phyloP scores from a whole-genome alignment of 2,888 invertebrate genomes.

The Eupithecia subumbrata region DNA sequence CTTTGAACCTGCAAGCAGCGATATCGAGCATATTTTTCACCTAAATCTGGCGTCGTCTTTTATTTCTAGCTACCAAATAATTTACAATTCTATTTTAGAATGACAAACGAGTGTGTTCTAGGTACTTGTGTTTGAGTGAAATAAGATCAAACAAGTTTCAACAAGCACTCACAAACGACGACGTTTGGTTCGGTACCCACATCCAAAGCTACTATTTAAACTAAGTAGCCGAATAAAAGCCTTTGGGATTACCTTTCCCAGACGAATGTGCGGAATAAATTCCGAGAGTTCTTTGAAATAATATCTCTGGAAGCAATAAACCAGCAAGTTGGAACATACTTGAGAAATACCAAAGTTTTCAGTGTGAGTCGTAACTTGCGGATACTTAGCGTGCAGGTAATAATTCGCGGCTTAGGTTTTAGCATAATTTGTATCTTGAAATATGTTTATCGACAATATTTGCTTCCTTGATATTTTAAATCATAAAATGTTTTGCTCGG shows the following conservation, averaged over 20 bases:
- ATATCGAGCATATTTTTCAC: neutral
- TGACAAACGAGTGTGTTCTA: slow-evolving; percentile 2
- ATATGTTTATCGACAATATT: slow-evolving; percentile 39
- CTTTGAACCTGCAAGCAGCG: neutral
- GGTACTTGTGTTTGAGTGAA: slow-evolving; percentile 9
- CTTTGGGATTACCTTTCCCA: slow-evolving; percentile 73
- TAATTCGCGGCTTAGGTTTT: slow-evolving; percentile 60
- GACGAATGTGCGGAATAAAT: slow-evolving; percentile 76
- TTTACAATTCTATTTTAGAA: slow-evolving; percentile 4
- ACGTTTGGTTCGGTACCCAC: slow-evolving; percentile 53
- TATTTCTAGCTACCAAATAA: neutral
- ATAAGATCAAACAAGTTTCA: slow-evolving; percentile 26
- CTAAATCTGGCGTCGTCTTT: neutral
- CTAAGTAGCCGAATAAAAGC: slow-evolving; percentile 76
- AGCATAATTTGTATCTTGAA: slow-evolving; percentile 48
- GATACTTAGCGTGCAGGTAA: slow-evolving; percentile 62
- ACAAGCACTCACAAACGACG: slow-evolving; percentile 30
- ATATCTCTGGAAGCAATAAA: slow-evolving; percentile 80
- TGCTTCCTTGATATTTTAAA: slow-evolving; percentile 26
- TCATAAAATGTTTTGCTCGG: slow-evolving; percentile 19
- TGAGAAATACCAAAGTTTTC: slow-evolving; percentile 78
- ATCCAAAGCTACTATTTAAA: slow-evolving; percentile 64
- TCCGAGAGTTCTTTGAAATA: slow-evolving; percentile 80
- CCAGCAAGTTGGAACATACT: slow-evolving; percentile 78
- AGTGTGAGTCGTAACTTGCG: slow-evolving; percentile 65